Evolutionary conservation across 2,113 vertebrate genomes (phyloP).

Genomic region (Ellobius talpinus): DNA sequence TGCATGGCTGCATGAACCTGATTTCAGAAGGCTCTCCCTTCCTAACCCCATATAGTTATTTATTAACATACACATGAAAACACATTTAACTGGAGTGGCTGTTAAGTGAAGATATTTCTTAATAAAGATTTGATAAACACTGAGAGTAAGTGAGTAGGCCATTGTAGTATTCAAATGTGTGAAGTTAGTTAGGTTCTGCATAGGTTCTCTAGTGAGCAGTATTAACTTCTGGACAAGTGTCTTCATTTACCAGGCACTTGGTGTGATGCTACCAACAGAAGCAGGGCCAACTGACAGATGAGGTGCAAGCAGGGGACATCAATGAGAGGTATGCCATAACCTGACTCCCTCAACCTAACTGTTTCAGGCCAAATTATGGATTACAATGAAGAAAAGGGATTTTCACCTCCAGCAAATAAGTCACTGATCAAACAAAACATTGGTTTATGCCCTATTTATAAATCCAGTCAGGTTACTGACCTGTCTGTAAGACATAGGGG

Average conservation of each 20-base stretch:
- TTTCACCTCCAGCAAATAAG: conserved; percentile 81
- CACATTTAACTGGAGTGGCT: not conserved
- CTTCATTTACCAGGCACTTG: conserved; percentile 88
- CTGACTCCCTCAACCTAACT: conserved; percentile 76
- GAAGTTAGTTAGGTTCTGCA: conserved; percentile 82
- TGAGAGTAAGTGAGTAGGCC: conserved; percentile 28
- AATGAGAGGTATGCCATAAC: conserved; percentile 73
- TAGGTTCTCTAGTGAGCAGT: conserved; percentile 86
- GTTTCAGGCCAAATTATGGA: conserved; percentile 73
- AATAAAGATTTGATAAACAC: conserved; percentile 61
- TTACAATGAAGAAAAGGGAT: conserved; percentile 53
- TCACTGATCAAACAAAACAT: conserved; percentile 79
- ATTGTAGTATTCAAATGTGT: conserved; percentile 80
- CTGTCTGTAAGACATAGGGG: conserved; percentile 56
- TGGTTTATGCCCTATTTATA: conserved; percentile 83
- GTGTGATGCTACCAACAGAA: conserved; percentile 87
- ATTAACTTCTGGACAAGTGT: conserved; percentile 87
- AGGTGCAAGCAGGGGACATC: conserved; percentile 65
- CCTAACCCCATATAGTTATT: not conserved
- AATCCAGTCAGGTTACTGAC: conserved; percentile 81
- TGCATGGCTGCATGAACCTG: conserved; percentile 18
- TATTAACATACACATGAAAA: not conserved
- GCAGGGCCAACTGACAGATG: conserved; percentile 85
- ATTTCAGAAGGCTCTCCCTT: conserved; percentile 45
- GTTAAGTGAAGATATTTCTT: conserved; percentile 50